Evolutionary conservation across 2,113 vertebrate species (phyloP).

Genomic region (Papio anubis): DNA sequence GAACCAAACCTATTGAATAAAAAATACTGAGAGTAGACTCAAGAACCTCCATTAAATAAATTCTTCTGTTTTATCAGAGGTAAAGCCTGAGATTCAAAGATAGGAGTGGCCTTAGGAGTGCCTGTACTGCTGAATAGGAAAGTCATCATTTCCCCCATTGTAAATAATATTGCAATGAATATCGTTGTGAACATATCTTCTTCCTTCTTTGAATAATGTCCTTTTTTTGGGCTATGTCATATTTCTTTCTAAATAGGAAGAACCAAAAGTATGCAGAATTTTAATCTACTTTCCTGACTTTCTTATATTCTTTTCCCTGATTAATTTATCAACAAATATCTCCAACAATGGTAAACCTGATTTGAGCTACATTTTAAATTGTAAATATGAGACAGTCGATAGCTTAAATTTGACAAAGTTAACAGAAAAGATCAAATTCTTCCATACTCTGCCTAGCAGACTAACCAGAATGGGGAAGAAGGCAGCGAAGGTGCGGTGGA

Average conservation of each 20-base stretch:
- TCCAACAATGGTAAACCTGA: neutral
- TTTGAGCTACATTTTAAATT: conserved; percentile 28
- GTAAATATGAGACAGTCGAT: neutral
- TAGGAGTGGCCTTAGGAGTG: no score
- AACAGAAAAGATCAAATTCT: neutral
- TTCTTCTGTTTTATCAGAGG: neutral
- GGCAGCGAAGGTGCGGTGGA: fast-evolving
- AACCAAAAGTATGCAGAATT: neutral
- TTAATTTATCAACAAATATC: neutral
- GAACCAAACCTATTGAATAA: neutral
- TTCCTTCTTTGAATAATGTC: neutral
- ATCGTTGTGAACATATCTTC: neutral
- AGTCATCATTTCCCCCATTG: neutral
- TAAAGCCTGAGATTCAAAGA: neutral
- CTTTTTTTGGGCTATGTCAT: neutral
- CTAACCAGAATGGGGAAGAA: neutral
- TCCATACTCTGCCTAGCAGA: neutral
- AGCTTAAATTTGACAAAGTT: neutral
- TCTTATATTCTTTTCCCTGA: neutral
- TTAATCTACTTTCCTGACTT: neutral
- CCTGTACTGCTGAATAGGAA: neutral
- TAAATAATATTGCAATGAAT: neutral
- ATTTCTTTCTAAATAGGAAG: neutral
- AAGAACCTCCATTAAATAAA: neutral
- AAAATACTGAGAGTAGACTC: neutral